Conservation (phyloP, 2,797 vertebrate genomes). For the Eulemur mongoz region DNA sequence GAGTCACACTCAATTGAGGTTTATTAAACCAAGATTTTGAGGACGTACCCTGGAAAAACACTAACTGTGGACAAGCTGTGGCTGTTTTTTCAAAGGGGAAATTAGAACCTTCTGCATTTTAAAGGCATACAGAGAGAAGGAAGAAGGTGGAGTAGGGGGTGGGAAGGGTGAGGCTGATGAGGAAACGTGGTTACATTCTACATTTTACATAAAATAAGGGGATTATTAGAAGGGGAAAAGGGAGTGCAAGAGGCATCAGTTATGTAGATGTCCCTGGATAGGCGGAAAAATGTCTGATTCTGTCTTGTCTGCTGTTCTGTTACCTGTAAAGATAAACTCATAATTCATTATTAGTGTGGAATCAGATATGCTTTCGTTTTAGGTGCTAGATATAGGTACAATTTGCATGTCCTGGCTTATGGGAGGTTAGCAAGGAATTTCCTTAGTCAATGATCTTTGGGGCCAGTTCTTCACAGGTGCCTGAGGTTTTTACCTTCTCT, state of each 20-base stretch:
- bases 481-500: neutral
- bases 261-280: neutral
- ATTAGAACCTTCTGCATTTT: neutral
- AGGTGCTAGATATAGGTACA: neutral
- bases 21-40: neutral
- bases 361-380: neutral
- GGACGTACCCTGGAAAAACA: neutral
- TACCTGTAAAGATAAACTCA: neutral
- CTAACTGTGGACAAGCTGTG: neutral
- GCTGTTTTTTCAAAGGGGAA: neutral
- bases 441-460: neutral
- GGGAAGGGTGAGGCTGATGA: no score
- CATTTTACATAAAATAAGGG: neutral
- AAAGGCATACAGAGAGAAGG: neutral
- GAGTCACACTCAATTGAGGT: neutral
- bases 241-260: neutral
- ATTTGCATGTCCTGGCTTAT: neutral
- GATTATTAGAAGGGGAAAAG: neutral
- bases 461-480: neutral
- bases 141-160: neutral
- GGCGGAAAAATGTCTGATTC: neutral
- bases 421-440: neutral
- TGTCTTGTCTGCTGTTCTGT: neutral
- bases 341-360: neutral
- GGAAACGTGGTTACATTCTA: neutral